phyloP scores from a whole-genome alignment of 2,888 invertebrate species.

The Arge pagana region DNA sequence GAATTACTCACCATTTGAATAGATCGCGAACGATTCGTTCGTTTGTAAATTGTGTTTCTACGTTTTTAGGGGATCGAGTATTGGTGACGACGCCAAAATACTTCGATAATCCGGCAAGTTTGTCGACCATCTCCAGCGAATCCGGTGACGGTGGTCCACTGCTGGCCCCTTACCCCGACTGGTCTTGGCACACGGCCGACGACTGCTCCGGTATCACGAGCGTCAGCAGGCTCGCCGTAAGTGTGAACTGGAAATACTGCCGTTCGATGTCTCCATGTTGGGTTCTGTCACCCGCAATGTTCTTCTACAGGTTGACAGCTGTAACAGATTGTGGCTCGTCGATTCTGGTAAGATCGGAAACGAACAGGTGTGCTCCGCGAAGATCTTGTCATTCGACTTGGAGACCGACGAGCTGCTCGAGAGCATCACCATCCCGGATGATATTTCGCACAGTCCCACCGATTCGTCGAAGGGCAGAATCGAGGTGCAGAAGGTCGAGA shows the following conservation, averaged over 20 bases:
- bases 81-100: slow-evolving; percentile 71
- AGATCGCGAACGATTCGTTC: no score
- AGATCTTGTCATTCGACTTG: slow-evolving; percentile 72
- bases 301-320: slow-evolving; percentile 72
- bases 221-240: slow-evolving; percentile 73
- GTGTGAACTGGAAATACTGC: slow-evolving; percentile 45
- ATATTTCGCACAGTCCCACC: neutral
- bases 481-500: slow-evolving; percentile 41
- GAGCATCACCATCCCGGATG: neutral
- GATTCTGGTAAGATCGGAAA: slow-evolving; percentile 68
- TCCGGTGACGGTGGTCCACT: slow-evolving; percentile 56
- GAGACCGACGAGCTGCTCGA: slow-evolving; percentile 43
- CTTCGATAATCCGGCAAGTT: slow-evolving; percentile 69
- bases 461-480: slow-evolving; percentile 30
- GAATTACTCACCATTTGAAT: neutral
- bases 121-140: slow-evolving; percentile 63
- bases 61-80: slow-evolving; percentile 59
- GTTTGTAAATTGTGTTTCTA: no score
- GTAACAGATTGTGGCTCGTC: slow-evolving; percentile 70
- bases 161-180: slow-evolving; percentile 68
- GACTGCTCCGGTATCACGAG: slow-evolving; percentile 71
- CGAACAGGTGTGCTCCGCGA: slow-evolving; percentile 66
- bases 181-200: slow-evolving; percentile 65
- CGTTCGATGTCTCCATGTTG: no score
- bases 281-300: neutral